A percentile compares a stretch with the other conserved stretches of the same genome.
phyloP scores from a whole-genome alignment of 2,113 vertebrate genomes.

The Poeciliopsis occidentalis region DNA sequence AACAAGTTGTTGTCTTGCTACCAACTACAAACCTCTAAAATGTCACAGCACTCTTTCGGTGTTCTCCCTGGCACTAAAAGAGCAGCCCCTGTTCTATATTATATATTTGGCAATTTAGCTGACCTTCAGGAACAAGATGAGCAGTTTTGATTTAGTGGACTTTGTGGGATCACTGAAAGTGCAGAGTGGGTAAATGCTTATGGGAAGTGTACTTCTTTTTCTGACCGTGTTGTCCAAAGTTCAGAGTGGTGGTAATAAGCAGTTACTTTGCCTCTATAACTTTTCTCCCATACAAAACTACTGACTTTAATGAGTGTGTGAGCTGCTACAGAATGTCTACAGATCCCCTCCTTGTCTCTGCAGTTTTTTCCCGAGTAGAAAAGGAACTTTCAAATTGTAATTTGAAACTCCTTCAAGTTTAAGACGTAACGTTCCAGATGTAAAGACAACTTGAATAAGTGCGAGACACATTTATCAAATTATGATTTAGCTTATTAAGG shows the following conservation, averaged over 20 bases:
- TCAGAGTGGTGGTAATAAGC: slow-evolving; percentile 33
- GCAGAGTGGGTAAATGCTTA: slow-evolving; percentile 25
- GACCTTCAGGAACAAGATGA: slow-evolving; percentile 51
- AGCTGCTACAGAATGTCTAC: not conserved
- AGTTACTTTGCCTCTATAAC: slow-evolving; percentile 34
- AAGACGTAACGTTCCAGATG: not conserved
- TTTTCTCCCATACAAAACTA: not conserved
- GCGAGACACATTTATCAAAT: not conserved
- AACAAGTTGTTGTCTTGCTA: slow-evolving; percentile 52
- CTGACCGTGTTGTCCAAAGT: slow-evolving; percentile 19
- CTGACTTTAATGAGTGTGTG: slow-evolving; percentile 17
- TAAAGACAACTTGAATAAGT: not conserved
- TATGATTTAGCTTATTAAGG: too few species aligned
- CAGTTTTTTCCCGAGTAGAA: not conserved
- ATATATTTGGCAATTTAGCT: slow-evolving; percentile 53
- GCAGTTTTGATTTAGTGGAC: slow-evolving; percentile 33
- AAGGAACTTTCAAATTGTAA: not conserved
- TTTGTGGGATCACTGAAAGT: slow-evolving; percentile 19
- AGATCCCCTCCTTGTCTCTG: not conserved
- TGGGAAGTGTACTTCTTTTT: slow-evolving; percentile 12
- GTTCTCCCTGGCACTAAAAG: slow-evolving; percentile 52
- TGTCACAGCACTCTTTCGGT: slow-evolving; percentile 41
- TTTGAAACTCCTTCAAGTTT: not conserved
- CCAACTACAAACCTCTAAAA: slow-evolving; percentile 44
- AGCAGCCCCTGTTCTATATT: slow-evolving; percentile 37